A percentile compares a stretch with the other conserved stretches of the same genome.
Conservation (phyloP, 2,888 invertebrate species). For the Bellardia pandia region DNA sequence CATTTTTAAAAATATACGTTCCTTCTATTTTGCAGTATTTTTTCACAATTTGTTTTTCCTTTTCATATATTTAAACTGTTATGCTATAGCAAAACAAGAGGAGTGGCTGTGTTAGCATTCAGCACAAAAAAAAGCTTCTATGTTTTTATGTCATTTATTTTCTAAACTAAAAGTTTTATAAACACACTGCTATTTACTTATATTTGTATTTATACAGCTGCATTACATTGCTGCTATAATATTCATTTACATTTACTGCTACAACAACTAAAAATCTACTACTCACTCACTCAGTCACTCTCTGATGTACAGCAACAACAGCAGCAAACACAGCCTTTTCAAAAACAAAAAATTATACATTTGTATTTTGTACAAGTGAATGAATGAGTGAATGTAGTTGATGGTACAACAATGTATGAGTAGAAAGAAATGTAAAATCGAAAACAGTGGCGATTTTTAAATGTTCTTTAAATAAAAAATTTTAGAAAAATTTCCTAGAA, state of each 20-base stretch:
- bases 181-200: background rate
- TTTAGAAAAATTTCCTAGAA: background rate
- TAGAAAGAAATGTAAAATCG: background rate
- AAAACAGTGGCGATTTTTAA: background rate
- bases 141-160: constrained; percentile 68
- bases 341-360: constrained; percentile 12
- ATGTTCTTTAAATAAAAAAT: background rate
- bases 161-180: constrained; percentile 56
- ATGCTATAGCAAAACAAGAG: background rate
- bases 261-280: background rate
- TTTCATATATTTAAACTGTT: background rate
- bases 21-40: background rate
- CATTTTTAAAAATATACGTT: background rate
- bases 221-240: constrained; percentile 63
- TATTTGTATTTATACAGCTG: constrained; percentile 67
- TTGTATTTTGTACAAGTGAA: constrained; percentile 40
- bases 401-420: background rate
- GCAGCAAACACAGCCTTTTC: constrained; percentile 23
- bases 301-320: background rate
- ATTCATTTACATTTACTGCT: constrained; percentile 62
- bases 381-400: constrained; percentile 29
- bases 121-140: constrained; percentile 8
- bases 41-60: background rate
- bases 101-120: constrained; percentile 15
- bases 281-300: constrained; percentile 33